These are phyloP conservation scores for Phenganax stokvisi DNA, from an alignment of 92 coral and sea anemone genomes.

Conservation along the genomic window DNA sequence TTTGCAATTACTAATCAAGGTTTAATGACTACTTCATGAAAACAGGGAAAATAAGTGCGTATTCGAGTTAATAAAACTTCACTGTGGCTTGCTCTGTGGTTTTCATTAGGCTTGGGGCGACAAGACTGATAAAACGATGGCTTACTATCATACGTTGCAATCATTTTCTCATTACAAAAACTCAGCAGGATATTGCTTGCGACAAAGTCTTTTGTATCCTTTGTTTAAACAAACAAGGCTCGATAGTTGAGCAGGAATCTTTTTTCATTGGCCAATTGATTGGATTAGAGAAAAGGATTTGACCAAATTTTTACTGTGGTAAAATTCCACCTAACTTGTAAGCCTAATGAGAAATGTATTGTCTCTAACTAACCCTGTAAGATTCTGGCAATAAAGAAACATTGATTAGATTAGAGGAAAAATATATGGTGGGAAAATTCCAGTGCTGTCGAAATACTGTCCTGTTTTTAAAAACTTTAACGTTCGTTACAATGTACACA, in stretches of 20 bases:
- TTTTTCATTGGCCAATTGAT: background rate
- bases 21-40: no score
- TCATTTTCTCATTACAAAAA: conserved; percentile 33
- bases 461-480: no score
- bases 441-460: background rate
- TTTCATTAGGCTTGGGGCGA: background rate
- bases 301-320: background rate
- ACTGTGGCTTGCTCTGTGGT: background rate
- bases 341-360: background rate
- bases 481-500: no score
- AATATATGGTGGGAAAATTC: background rate
- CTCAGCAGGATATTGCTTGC: background rate
- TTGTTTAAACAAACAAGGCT: conserved; percentile 8
- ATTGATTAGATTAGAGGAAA: background rate
- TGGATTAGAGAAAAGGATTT: background rate
- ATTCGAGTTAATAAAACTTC: conserved; percentile 9
- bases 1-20: no score
- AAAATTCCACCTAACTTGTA: background rate
- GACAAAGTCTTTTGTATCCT: background rate
- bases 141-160: background rate
- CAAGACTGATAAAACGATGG: conserved; percentile 6
- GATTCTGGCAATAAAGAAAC: background rate
- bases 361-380: background rate
- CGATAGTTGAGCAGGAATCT: conserved; percentile 8
- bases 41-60: background rate